Percentiles rank a stretch among this genome's conserved stretches.
Conservation (phyloP, 1,140 invertebrate genomes). For the Zaprionus taronus region DNA sequence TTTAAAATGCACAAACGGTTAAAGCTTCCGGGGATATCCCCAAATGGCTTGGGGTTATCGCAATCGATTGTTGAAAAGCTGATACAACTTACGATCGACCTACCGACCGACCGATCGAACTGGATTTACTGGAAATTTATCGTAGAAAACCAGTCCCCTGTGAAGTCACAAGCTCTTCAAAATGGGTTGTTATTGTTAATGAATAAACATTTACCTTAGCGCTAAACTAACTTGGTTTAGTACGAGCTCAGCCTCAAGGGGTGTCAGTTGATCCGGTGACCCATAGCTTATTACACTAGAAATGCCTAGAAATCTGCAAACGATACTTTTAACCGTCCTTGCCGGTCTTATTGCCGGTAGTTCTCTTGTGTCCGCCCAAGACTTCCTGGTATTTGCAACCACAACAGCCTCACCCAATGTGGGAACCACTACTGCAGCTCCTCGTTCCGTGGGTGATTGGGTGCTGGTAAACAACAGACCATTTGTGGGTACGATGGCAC, state of each 20-base stretch:
- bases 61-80: slow-evolving; percentile 27
- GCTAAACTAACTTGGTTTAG: slow-evolving; percentile 20
- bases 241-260: slow-evolving; percentile 5
- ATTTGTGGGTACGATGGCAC: slow-evolving; percentile 48
- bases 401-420: slow-evolving; percentile 9
- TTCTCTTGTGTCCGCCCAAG: slow-evolving; percentile 24
- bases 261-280: slow-evolving; percentile 12
- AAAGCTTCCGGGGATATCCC: slow-evolving; percentile 24
- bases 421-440: slow-evolving; percentile 15
- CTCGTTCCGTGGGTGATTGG: slow-evolving; percentile 25
- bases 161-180: slow-evolving; percentile 20
- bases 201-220: not conserved
- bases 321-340: not conserved
- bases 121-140: slow-evolving; percentile 49
- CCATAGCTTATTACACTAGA: not conserved
- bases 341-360: slow-evolving; percentile 11
- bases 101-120: slow-evolving; percentile 21
- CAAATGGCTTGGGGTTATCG: slow-evolving; percentile 23
- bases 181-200: not conserved
- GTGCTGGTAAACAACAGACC: slow-evolving; percentile 75
- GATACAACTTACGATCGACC: not conserved
- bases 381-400: slow-evolving; percentile 46
- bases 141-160: slow-evolving; percentile 44
- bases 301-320: slow-evolving; percentile 29
- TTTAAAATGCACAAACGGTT: slow-evolving; percentile 1